phyloP scores from a whole-genome alignment of 2,888 invertebrate species.

The Thecocarcelia acutangulata region DNA sequence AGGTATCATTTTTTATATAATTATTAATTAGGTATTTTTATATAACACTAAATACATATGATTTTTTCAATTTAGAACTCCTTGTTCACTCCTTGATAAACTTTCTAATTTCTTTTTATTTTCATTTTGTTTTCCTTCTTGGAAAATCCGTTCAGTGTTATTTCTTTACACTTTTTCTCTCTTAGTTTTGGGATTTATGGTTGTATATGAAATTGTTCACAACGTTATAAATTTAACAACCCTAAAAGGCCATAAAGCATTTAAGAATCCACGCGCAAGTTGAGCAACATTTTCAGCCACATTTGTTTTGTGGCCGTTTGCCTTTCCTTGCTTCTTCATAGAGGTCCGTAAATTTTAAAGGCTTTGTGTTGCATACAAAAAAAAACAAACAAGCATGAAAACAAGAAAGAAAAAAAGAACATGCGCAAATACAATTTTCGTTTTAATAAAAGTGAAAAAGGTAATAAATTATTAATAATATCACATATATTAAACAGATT shows the following conservation, averaged over 20 bases:
- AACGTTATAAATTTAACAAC: slow-evolving; percentile 76
- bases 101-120: not conserved
- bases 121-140: slow-evolving; percentile 21
- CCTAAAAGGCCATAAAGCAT: slow-evolving; percentile 76
- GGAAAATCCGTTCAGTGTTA: slow-evolving; percentile 25
- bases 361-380: slow-evolving; percentile 51
- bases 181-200: slow-evolving; percentile 58
- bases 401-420: slow-evolving; percentile 34
- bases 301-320: slow-evolving; percentile 31
- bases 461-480: slow-evolving; percentile 19
- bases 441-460: slow-evolving; percentile 14
- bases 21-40: not conserved
- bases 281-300: slow-evolving; percentile 49
- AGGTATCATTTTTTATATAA: too few species aligned
- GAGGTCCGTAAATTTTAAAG: slow-evolving; percentile 21
- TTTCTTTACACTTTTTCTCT: slow-evolving; percentile 27
- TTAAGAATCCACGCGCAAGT: slow-evolving; percentile 71
- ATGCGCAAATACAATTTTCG: slow-evolving; percentile 58
- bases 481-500: slow-evolving; percentile 15
- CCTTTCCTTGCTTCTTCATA: slow-evolving; percentile 30
- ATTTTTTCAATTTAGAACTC: not conserved
- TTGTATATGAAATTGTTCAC: slow-evolving; percentile 52
- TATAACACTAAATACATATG: not conserved
- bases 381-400: slow-evolving; percentile 45
- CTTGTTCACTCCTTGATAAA: not conserved